phyloP scores from a whole-genome alignment of 1,140 invertebrate genomes.

The Pseudomyrmex gracilis region DNA sequence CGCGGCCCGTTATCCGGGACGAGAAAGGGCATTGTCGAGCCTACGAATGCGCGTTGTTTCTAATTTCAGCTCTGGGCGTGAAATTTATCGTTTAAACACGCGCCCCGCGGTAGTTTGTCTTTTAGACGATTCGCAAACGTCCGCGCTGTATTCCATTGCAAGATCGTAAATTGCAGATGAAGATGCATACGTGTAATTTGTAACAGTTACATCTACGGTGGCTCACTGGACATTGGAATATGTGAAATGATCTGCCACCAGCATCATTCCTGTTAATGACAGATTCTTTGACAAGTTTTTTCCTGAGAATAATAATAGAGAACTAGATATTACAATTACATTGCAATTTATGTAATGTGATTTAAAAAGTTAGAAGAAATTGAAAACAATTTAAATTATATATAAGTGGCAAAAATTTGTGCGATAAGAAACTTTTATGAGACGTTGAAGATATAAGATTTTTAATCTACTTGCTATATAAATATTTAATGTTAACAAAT shows the following conservation, averaged over 20 bases:
- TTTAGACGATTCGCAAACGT: constrained; percentile 51
- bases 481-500: no score
- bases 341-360: not conserved
- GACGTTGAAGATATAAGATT: not conserved
- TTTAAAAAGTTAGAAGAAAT: not conserved
- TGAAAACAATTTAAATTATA: not conserved
- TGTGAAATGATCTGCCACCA: constrained; percentile 11
- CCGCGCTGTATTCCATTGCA: constrained; percentile 32
- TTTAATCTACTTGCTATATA: no score
- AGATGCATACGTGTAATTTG: constrained; percentile 44
- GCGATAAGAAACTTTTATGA: not conserved
- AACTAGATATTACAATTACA: not conserved
- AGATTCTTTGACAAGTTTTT: not conserved
- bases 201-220: constrained; percentile 32
- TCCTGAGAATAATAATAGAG: constrained; percentile 1
- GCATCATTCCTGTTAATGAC: constrained; percentile 9
- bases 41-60: constrained; percentile 49
- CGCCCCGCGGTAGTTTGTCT: constrained; percentile 49
- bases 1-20: not conserved
- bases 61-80: constrained; percentile 28
- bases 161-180: constrained; percentile 52
- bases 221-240: not conserved
- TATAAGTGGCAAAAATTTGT: not conserved
- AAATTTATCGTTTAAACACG: constrained; percentile 54
- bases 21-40: constrained; percentile 41